A percentile compares a stretch with the other conserved stretches of the same genome.
Evolutionary conservation across 2,113 vertebrate genomes (phyloP).

Genomic region (Thamnaconus septentrionalis): DNA sequence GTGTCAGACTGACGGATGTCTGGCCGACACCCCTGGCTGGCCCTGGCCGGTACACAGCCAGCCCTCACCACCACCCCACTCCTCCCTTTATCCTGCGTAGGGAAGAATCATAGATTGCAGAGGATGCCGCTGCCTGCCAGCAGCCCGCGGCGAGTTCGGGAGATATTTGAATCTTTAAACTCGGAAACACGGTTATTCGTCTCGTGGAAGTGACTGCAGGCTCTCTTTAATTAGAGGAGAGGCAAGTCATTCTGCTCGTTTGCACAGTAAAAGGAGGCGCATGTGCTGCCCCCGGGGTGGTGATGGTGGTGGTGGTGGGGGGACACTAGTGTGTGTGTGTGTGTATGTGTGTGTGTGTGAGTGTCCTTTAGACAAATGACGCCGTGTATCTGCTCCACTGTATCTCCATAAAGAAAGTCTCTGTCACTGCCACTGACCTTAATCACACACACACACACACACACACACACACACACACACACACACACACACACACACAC

Average conservation of each 20-base stretch:
- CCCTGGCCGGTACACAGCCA: conserved; percentile 18
- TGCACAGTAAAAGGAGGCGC: conserved; percentile 16
- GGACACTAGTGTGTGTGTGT: background rate
- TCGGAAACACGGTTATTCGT: conserved; percentile 82
- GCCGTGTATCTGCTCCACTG: conserved; percentile 1
- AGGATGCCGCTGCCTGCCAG: conserved; percentile 80
- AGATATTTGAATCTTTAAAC: conserved; percentile 94
- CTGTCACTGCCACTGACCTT: background rate
- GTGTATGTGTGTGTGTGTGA: background rate
- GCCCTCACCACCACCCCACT: conserved; percentile 75
- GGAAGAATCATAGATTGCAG: conserved; percentile 84
- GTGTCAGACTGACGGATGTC: conserved; percentile 14
- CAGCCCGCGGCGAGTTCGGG: conserved; percentile 82
- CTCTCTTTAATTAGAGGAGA: conserved; percentile 84
- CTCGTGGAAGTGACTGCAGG: conserved; percentile 89
- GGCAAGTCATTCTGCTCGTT: conserved; percentile 17
- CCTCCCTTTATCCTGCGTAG: conserved; percentile 60
- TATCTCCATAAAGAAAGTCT: background rate
- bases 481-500: background rate
- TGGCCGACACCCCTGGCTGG: background rate
- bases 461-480: no score
- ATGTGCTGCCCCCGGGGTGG: background rate
- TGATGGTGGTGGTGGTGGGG: background rate
- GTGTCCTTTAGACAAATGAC: background rate
- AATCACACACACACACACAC: background rate